phyloP scores from a whole-genome alignment of 2,113 vertebrate genomes.

The Periophthalmodon schlosseri region DNA sequence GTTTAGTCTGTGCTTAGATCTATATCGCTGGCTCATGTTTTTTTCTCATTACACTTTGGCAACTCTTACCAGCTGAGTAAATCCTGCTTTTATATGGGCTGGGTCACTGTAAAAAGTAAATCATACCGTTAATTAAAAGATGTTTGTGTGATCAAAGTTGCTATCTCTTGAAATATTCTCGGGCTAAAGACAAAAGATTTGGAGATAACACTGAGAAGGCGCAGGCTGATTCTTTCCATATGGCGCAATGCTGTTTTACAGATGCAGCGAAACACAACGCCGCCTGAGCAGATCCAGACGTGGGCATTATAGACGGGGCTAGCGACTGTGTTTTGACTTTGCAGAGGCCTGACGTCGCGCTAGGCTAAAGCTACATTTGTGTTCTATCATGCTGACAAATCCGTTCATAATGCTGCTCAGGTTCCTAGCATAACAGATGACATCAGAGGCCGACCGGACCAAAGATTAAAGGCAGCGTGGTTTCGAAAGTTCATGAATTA shows the following conservation, averaged over 20 bases:
- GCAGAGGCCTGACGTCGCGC: not conserved
- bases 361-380: constrained; percentile 17
- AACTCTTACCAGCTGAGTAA: not conserved
- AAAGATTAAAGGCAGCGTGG: constrained; percentile 4
- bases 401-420: constrained; percentile 22
- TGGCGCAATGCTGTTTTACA: constrained; percentile 39
- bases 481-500: constrained; percentile 10
- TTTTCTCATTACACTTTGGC: constrained; percentile 18
- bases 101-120: constrained; percentile 11
- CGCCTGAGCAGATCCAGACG: constrained; percentile 53
- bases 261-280: constrained; percentile 36
- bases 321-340: constrained; percentile 25
- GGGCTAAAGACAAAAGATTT: constrained; percentile 30
- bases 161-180: constrained; percentile 4
- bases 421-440: constrained; percentile 34
- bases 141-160: constrained; percentile 35
- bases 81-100: not conserved
- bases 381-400: constrained; percentile 41
- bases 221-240: constrained; percentile 56
- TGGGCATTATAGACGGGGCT: constrained; percentile 24
- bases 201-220: constrained; percentile 32
- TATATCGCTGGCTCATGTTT: constrained; percentile 41
- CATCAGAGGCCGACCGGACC: constrained; percentile 1
- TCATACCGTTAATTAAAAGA: constrained; percentile 30
- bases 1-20: constrained; percentile 62